Evolutionary conservation across 2,888 invertebrate genomes (phyloP).

Genomic region (Idaea dimidiata): DNA sequence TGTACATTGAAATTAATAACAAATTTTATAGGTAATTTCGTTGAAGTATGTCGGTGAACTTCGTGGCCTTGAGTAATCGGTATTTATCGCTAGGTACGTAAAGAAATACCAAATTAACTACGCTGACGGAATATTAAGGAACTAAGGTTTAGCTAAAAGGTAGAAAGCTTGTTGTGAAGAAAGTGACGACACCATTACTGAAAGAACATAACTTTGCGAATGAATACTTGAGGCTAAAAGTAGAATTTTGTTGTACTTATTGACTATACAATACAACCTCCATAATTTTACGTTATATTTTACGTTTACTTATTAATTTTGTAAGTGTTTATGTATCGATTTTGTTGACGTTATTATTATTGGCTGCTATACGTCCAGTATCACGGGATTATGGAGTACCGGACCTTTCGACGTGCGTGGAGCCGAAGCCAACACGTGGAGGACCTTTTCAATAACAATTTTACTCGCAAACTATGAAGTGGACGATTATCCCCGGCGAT

Average conservation of each 20-base stretch:
- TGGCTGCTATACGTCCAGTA: too few relatives aligned
- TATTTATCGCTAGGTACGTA: not conserved
- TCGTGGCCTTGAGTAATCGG: not conserved
- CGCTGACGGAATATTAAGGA: not conserved
- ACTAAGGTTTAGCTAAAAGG: not conserved
- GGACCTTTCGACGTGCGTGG: not conserved
- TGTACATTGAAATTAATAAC: not conserved
- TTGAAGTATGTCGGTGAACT: not conserved
- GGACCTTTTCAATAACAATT: too few relatives aligned
- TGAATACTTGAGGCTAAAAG: slow-evolving; percentile 13
- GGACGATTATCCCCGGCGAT: too few relatives aligned
- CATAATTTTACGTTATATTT: slow-evolving; percentile 13
- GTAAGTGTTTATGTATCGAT: not conserved
- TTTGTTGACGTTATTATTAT: not conserved
- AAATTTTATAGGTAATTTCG: not conserved
- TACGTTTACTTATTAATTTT: slow-evolving; percentile 17
- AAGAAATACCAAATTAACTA: not conserved
- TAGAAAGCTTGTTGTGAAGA: not conserved
- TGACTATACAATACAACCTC: slow-evolving; percentile 8
- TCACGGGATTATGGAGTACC: too few relatives aligned
- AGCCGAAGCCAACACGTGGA: too few relatives aligned
- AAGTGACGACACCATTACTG: not conserved
- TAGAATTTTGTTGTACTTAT: slow-evolving; percentile 7
- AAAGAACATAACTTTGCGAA: not conserved
- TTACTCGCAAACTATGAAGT: too few relatives aligned